Evolutionary conservation across 2,797 vertebrate species (phyloP).

Genomic region (Danio kyathit): DNA sequence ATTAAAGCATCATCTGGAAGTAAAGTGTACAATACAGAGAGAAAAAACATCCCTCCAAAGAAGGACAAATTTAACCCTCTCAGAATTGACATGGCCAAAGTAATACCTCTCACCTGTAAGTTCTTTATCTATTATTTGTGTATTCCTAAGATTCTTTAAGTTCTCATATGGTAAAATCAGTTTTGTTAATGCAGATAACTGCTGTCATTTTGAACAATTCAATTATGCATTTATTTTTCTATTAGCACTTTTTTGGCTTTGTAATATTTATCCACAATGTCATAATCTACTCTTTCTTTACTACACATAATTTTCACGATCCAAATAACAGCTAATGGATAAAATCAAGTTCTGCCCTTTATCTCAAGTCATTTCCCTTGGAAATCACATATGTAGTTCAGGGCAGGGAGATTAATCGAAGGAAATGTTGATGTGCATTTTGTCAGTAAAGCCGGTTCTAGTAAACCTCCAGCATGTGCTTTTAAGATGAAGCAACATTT

Average conservation of each 20-base stretch:
- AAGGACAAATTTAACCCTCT: slow-evolving; percentile 80
- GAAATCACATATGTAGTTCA: background rate
- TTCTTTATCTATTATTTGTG: slow-evolving; percentile 23
- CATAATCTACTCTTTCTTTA: background rate
- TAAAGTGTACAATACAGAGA: slow-evolving; percentile 52
- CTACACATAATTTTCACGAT: background rate
- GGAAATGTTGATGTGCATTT: too few species aligned
- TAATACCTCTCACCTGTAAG: slow-evolving; percentile 76
- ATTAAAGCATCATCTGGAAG: slow-evolving; percentile 19
- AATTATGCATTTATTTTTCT: background rate
- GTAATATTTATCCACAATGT: background rate
- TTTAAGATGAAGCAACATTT: too few species aligned
- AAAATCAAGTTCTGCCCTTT: background rate
- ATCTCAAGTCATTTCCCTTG: background rate
- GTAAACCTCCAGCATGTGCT: too few species aligned
- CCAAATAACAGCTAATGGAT: background rate
- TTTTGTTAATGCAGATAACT: background rate
- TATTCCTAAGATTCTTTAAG: background rate
- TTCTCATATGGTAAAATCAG: background rate
- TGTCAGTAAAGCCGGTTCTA: too few species aligned
- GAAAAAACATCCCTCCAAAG: slow-evolving; percentile 76
- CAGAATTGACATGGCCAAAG: slow-evolving; percentile 79
- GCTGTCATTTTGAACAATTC: background rate
- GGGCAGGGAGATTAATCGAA: too few species aligned
- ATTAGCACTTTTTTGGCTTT: background rate